Percentiles rank a stretch among this genome's conserved stretches.
phyloP scores from a whole-genome alignment of 2,113 vertebrate species.

The Vidua macroura region DNA sequence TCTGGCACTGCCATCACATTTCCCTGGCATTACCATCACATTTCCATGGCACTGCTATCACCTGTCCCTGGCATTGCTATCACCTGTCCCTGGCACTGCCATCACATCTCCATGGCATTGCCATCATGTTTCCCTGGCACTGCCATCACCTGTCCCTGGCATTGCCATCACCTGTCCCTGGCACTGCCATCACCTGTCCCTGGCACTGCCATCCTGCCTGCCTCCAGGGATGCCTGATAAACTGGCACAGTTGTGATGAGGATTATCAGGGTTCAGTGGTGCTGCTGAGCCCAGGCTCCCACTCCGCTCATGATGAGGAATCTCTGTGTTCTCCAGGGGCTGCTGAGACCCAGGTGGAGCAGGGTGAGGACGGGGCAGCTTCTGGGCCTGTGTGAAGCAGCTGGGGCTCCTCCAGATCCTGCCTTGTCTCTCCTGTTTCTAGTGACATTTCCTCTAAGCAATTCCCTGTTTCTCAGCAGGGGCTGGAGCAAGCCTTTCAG shows the following conservation, averaged over 20 bases:
- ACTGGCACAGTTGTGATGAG: not conserved
- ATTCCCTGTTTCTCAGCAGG: not conserved
- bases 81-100: too few species aligned
- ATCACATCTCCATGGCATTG: not conserved
- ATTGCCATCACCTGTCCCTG: too few species aligned
- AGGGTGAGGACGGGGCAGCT: not conserved
- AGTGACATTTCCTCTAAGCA: not conserved
- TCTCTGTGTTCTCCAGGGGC: not conserved
- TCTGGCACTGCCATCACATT: too few species aligned
- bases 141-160: too few species aligned
- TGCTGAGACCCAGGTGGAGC: not conserved
- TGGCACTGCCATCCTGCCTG: not conserved
- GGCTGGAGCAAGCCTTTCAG: not conserved
- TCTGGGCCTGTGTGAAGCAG: not conserved
- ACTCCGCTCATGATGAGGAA: accelerated
- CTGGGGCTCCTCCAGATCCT: not conserved
- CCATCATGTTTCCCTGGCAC: not conserved
- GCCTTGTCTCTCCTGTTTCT: not conserved
- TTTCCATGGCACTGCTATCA: too few species aligned
- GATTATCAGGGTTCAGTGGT: not conserved
- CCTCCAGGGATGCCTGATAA: not conserved
- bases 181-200: too few species aligned
- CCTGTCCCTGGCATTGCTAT: too few species aligned
- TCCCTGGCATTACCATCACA: too few species aligned
- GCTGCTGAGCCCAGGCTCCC: not conserved